Evolutionary conservation across 2,888 invertebrate species (phyloP).

Genomic region (Tuta absoluta): DNA sequence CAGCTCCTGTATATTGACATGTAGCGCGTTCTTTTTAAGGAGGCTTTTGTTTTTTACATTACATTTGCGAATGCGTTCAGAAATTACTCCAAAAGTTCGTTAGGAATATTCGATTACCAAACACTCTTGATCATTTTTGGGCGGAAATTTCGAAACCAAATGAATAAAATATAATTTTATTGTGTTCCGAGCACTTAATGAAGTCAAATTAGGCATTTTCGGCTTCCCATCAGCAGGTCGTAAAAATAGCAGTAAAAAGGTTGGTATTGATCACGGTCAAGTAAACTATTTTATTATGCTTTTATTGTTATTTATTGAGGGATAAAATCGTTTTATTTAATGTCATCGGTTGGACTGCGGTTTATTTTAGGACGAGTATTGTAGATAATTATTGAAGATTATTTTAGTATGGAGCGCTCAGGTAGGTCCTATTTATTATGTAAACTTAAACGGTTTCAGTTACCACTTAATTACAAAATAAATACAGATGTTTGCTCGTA

Average conservation of each 20-base stretch:
- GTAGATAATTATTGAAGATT: slow-evolving; percentile 35
- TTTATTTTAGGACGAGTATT: slow-evolving; percentile 34
- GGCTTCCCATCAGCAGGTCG: slow-evolving; percentile 67
- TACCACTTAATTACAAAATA: slow-evolving; percentile 26
- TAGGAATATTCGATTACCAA: not conserved
- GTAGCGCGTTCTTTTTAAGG: slow-evolving; percentile 41
- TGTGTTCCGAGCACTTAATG: slow-evolving; percentile 71
- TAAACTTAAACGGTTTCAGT: slow-evolving; percentile 10
- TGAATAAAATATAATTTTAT: slow-evolving; percentile 70
- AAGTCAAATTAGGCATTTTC: slow-evolving; percentile 75
- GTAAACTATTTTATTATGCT: slow-evolving; percentile 77
- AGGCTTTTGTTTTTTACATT: slow-evolving; percentile 20
- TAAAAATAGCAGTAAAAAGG: slow-evolving; percentile 74
- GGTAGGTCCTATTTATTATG: slow-evolving; percentile 28
- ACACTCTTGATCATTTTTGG: slow-evolving; percentile 9
- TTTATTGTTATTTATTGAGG: slow-evolving; percentile 78
- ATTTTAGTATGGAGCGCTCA: slow-evolving; percentile 13
- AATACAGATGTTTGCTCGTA: not conserved
- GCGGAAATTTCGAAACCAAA: slow-evolving; percentile 40
- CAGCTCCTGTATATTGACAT: slow-evolving; percentile 68
- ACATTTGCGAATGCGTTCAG: slow-evolving; percentile 21
- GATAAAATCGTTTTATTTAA: slow-evolving; percentile 73
- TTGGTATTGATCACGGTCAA: slow-evolving; percentile 71
- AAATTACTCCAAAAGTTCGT: slow-evolving; percentile 1
- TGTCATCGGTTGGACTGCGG: slow-evolving; percentile 64